phyloP scores from a whole-genome alignment of 2,113 vertebrate genomes.

The Dascyllus trimaculatus region DNA sequence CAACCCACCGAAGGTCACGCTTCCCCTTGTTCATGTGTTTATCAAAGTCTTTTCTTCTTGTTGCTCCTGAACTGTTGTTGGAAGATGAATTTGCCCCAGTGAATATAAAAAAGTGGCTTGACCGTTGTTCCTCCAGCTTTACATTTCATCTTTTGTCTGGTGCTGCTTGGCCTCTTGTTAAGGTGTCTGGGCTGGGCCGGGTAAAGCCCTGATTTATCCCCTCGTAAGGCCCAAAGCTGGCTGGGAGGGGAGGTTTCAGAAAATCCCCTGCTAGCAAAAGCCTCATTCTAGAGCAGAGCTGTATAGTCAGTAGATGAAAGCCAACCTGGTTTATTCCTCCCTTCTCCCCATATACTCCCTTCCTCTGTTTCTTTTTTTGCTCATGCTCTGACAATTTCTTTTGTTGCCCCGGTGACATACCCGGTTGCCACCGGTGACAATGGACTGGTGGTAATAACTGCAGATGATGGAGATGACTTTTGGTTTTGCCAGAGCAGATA shows the following conservation, averaged over 20 bases:
- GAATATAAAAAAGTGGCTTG: constrained; percentile 5
- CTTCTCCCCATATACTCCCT: not conserved
- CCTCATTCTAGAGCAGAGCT: constrained; percentile 24
- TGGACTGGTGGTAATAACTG: constrained; percentile 39
- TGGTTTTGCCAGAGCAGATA: constrained; percentile 53
- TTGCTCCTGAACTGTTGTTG: constrained; percentile 9
- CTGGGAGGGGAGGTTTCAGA: constrained; percentile 32
- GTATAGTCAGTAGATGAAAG: constrained; percentile 50
- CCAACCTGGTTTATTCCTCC: constrained; percentile 30
- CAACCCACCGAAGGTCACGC: not conserved
- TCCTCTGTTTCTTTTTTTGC: not conserved
- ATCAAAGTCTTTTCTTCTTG: not conserved
- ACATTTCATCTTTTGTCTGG: constrained; percentile 53
- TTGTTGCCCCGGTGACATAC: constrained; percentile 42
- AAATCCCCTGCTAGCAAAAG: constrained; percentile 47
- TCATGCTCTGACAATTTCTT: constrained; percentile 25
- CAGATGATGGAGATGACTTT: constrained; percentile 73
- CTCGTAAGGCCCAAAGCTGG: constrained; percentile 35
- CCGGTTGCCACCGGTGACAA: constrained; percentile 48
- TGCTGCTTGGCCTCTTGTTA: constrained; percentile 56
- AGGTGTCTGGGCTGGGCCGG: constrained; percentile 39
- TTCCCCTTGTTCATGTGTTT: not conserved
- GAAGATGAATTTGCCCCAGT: not conserved
- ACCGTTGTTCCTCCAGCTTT: constrained; percentile 45
- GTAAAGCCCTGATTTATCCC: constrained; percentile 69